These are phyloP conservation scores for Coregonus ussuriensis DNA, from an alignment of 2,797 vertebrate species.

Conservation along the genomic window DNA sequence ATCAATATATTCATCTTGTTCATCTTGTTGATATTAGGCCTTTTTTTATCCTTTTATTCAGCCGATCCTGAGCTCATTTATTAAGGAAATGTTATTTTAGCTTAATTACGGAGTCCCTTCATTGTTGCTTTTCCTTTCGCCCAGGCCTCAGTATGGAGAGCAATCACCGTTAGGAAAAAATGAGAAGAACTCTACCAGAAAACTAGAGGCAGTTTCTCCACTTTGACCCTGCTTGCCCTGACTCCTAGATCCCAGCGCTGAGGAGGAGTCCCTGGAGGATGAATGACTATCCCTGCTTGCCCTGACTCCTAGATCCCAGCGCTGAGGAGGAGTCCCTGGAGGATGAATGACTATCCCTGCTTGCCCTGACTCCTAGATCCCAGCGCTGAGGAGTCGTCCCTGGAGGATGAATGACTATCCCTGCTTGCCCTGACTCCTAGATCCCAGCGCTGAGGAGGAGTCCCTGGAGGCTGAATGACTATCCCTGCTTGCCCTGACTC, in stretches of 20 bases:
- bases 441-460: constrained; percentile 44
- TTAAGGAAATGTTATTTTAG: no score
- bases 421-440: constrained; percentile 43
- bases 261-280: constrained; percentile 31
- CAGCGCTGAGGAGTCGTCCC: constrained; percentile 33
- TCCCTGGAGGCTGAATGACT: not conserved
- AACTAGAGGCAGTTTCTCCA: constrained; percentile 9
- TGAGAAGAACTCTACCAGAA: constrained; percentile 39
- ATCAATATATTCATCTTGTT: no score
- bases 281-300: no score
- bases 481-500: not conserved
- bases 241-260: constrained; percentile 52
- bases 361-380: constrained; percentile 50
- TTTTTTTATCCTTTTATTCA: no score
- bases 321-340: constrained; percentile 27
- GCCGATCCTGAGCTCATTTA: no score
- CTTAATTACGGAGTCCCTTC: not conserved
- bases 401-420: not conserved
- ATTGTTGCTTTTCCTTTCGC: not conserved
- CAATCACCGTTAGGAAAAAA: constrained; percentile 28
- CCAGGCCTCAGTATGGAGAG: constrained; percentile 53
- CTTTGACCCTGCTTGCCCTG: not conserved
- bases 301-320: constrained; percentile 49
- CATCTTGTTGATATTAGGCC: no score
- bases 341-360: not conserved